phyloP scores from a whole-genome alignment of 2,797 vertebrate species.

The Artibeus lituratus region DNA sequence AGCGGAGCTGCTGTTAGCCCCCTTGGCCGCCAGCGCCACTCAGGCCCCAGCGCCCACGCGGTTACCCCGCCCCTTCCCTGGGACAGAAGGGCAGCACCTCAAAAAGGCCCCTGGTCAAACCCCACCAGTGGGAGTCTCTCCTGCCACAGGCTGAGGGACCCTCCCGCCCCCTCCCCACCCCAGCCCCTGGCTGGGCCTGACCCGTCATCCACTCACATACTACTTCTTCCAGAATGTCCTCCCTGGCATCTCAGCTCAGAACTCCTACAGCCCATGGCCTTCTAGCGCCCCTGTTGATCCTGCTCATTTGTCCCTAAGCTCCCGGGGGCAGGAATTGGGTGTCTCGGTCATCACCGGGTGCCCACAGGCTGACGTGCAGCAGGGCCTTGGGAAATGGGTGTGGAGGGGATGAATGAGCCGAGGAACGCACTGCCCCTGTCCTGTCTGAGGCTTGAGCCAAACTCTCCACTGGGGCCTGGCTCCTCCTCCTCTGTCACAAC shows the following conservation, averaged over 20 bases:
- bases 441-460: constrained; percentile 41
- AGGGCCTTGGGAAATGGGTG: background rate
- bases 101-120: background rate
- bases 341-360: background rate
- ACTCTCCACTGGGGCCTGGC: background rate
- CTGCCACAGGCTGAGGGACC: background rate
- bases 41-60: background rate
- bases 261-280: background rate
- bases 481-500: background rate
- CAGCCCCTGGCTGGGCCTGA: background rate
- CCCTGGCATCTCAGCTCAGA: background rate
- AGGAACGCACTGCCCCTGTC: background rate
- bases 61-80: background rate
- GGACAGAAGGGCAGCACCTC: background rate
- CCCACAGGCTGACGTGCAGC: rapidly evolving
- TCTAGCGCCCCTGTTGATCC: background rate
- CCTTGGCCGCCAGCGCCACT: background rate
- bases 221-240: background rate
- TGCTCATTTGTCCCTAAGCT: background rate
- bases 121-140: background rate
- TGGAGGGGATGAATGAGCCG: background rate
- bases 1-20: background rate
- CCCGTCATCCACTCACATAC: background rate
- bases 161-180: rapidly evolving
- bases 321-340: background rate